These are phyloP conservation scores for Hofmannophila pseudospretella DNA, from an alignment of 2,888 invertebrate genomes.

Conservation along the genomic window DNA sequence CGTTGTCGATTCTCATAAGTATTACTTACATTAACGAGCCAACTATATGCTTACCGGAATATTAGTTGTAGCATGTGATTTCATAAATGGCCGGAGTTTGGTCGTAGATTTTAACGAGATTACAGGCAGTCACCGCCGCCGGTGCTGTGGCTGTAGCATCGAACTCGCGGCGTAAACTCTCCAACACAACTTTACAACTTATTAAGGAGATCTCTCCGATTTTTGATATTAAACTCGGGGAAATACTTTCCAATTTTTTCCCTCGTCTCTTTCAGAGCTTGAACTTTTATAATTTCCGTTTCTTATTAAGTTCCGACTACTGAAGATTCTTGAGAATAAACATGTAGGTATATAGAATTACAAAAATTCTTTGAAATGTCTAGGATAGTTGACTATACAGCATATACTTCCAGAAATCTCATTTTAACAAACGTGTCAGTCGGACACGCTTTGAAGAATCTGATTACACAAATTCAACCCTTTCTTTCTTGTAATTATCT, in stretches of 20 bases:
- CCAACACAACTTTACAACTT: conserved; percentile 68
- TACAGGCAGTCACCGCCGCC: conserved; percentile 54
- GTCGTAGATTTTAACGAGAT: conserved; percentile 72
- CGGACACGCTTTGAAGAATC: conserved; percentile 38
- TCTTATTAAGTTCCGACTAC: conserved; percentile 7
- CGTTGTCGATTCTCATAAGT: conserved; percentile 9
- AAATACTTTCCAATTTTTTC: conserved; percentile 46
- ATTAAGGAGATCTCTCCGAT: conserved; percentile 59
- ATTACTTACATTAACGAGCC: conserved; percentile 12
- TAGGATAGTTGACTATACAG: too few species aligned
- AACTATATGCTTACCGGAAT: conserved; percentile 40
- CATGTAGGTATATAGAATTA: too few species aligned
- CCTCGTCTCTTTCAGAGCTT: conserved; percentile 26
- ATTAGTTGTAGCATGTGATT: conserved; percentile 51
- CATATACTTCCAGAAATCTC: too few species aligned
- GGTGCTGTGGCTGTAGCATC: conserved; percentile 46
- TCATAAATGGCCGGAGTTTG: conserved; percentile 58
- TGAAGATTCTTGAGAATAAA: background rate
- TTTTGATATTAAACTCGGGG: conserved; percentile 52
- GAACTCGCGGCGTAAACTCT: conserved; percentile 55
- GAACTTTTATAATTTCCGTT: conserved; percentile 28
- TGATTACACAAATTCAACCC: conserved; percentile 38
- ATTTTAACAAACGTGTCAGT: conserved; percentile 24
- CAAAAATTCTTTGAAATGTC: too few species aligned
- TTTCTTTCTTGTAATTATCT: conserved; percentile 34